Base-by-base conservation (phyloP, 1,140 invertebrate species). In the Laodelphax striatellus region DNA sequence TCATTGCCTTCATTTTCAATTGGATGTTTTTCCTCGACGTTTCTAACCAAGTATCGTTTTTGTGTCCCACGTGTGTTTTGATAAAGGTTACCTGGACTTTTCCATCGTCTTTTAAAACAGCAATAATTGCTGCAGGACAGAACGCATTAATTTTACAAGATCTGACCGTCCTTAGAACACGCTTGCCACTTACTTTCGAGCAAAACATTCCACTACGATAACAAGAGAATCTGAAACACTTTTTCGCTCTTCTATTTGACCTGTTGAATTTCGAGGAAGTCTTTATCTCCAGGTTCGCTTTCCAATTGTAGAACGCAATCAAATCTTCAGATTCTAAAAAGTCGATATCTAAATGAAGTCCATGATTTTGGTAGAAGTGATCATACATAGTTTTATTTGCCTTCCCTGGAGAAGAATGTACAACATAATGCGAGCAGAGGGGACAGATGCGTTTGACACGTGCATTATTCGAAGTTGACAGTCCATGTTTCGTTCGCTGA, bases 61-160 rank as follows among this genome's bases (percentile, higher is more conserved):
- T 44, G 16, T 58, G 57, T 3, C 57, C 57, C 14, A 58, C 57
- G 22, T 58, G 57, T 14, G 42, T 46, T 44, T 58, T 58, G 4
- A 58, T 16, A 34, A 58, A 58, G 22, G 41, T 24, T 5, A 58
- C 43, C 19, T 19, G 13, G 11, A 58, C 44, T 50, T 19, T 41
- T 5, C 43, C 57, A 22, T 50, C 17, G 1, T 42, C 42, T 41
- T 28, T 21, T 10, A 44, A 24, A 46, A 46, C 42, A 24, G 44
- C 24, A 24, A 43, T 53, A 9, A 60, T 34, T 9, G 31, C 16
- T 19, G 58, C 50, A 19, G 58, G 58, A 17, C 58, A 60, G 52
- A 54, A 60, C 16, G 52, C 58, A n/a, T 28, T 60, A 8, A 60
- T 54, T 54, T 60, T 60, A 52, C 52, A 53, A 14, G 58, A 53